Base-by-base conservation (phyloP, 1,140 invertebrate species). In the Camponotus floridanus region DNA sequence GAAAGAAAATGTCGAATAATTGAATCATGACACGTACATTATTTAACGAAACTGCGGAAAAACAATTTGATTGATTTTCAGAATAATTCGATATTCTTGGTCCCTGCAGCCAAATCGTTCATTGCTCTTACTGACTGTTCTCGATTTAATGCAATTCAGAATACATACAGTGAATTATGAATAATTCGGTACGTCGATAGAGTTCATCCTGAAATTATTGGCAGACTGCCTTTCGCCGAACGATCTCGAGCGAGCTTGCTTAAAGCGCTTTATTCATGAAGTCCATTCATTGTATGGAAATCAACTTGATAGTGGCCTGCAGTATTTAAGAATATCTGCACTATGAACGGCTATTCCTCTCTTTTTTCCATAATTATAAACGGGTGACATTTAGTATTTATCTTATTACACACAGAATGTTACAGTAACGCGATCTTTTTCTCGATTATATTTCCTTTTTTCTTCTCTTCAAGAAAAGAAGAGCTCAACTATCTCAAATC, bases 241-340 rank as follows among this genome's bases (percentile, higher is more conserved):
- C 62, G 31, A 68, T 71, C 55, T 62, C 48, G 59, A 18, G n/a
- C 42, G 76, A 89, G 85, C 36, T 61, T 36, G 59, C 39, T 62
- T 78, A 83, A 83, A 84, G 48, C 76, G 68, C 62, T 85, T 89
- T 90, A 90, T 90, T 87, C 86, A 87, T 85, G 86, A 89, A 89
- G 48, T 76, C 80, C 64, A 73, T 89, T 89, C 85, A 85, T 89
- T 62, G 62, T 78, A 89, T 90, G 86, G 57, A 90, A 90, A 89
- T 90, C 80, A 81, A 87, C 55, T 39, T 67, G 78, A 87, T 89
- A 89, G 85, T 51, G 39, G 65, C 36, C 76, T 59, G 73, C 48
- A 67, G 68, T 61, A 64, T 74, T 84, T 68, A 78, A 89, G 87
- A 90, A 89, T 73, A 76, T 13, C 55, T 64, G 21, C 15, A 59